Conservation (phyloP, 2,888 invertebrate genomes). For the Cantharis rustica region DNA sequence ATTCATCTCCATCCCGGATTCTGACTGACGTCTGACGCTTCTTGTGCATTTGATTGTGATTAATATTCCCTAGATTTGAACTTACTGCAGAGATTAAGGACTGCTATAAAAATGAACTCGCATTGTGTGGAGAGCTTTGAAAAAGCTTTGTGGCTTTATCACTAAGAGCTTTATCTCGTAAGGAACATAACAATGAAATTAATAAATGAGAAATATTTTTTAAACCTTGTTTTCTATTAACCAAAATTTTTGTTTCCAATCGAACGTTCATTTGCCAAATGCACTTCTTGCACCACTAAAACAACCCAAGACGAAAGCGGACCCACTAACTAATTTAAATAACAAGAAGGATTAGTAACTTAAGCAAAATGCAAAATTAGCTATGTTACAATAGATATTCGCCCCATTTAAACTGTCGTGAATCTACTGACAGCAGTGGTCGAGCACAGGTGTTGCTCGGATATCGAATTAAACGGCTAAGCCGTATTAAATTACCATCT, state of each 20-base stretch:
- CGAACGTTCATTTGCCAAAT: not conserved
- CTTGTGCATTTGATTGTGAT: conserved; percentile 49
- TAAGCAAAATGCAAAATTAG: conserved; percentile 5
- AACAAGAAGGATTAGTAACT: conserved; percentile 3
- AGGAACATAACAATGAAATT: conserved; percentile 23
- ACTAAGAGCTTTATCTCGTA: conserved; percentile 25
- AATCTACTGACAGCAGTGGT: conserved; percentile 18
- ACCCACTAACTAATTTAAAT: not conserved
- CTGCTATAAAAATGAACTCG: conserved; percentile 36
- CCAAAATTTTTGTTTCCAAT: not conserved
- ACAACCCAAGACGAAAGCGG: not conserved
- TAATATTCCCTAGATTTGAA: conserved; percentile 48
- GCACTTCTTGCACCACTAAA: not conserved
- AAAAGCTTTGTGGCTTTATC: conserved; percentile 24
- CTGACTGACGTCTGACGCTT: conserved; percentile 45
- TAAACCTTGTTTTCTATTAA: not conserved
- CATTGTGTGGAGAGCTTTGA: conserved; percentile 32
- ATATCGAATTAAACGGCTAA: conserved; percentile 38
- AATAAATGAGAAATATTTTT: conserved; percentile 14
- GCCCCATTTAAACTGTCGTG: conserved; percentile 12
- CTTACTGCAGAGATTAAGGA: conserved; percentile 44
- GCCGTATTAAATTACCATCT: conserved; percentile 41
- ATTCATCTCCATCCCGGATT: conserved; percentile 43
- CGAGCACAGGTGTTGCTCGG: conserved; percentile 33
- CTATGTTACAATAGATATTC: conserved; percentile 3